Evolutionary conservation across 2,888 invertebrate species (phyloP).

Genomic region (Calameuta pallipes): DNA sequence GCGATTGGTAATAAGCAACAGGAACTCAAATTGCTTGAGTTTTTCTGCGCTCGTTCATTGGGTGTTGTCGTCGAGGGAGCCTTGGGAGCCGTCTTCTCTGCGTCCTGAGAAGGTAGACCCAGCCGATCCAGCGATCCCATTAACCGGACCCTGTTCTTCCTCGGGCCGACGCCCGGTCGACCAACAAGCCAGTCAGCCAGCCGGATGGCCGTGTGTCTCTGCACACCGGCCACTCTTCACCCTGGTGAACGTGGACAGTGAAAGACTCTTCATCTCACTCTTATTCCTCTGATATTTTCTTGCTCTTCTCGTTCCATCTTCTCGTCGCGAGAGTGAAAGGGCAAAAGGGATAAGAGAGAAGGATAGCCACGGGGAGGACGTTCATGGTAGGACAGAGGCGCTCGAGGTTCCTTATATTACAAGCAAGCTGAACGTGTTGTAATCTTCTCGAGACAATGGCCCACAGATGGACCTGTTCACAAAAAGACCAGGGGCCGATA

Average conservation of each 20-base stretch:
- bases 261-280: no score
- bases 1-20: conserved; percentile 64
- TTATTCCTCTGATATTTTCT: no score
- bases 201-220: conserved; percentile 33
- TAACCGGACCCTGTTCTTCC: conserved; percentile 44
- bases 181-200: neutral
- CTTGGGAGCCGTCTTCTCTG: neutral
- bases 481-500: conserved; percentile 61
- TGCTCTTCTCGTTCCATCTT: no score
- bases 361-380: conserved; percentile 16
- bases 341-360: conserved; percentile 15
- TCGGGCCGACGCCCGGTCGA: conserved; percentile 30
- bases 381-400: conserved; percentile 36
- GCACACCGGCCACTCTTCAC: conserved; percentile 18
- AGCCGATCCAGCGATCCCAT: conserved; percentile 48
- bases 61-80: conserved; percentile 54
- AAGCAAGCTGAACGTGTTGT: conserved; percentile 64
- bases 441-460: conserved; percentile 66
- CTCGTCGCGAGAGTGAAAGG: conserved; percentile 5
- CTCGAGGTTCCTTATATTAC: conserved; percentile 58
- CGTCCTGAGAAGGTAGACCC: conserved; percentile 17
- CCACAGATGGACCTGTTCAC: conserved; percentile 53
- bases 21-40: conserved; percentile 62
- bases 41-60: conserved; percentile 62
- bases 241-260: no score